Conservation (phyloP, 2,113 vertebrate genomes). For the Hemibagrus wyckioides region DNA sequence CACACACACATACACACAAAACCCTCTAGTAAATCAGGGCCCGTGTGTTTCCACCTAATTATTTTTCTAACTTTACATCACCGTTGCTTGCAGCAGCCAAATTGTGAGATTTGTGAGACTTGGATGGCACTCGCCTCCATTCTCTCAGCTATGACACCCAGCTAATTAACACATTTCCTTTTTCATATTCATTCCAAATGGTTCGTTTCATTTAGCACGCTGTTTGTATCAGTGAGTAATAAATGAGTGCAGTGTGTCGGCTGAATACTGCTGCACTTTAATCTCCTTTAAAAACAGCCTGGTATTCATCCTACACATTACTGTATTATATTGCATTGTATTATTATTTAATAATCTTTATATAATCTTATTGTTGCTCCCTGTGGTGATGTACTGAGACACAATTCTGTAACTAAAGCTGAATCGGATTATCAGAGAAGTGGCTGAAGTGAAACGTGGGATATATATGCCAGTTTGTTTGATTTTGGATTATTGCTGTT, state of each 20-base stretch:
- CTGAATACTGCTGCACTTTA: not conserved
- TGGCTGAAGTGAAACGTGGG: not conserved
- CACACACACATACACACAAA: not conserved
- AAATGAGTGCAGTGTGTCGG: not conserved
- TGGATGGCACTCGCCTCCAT: not conserved
- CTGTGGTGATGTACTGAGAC: not conserved
- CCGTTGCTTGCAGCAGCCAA: not conserved
- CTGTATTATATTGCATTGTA: no score
- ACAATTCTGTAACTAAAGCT: not conserved
- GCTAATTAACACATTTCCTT: not conserved
- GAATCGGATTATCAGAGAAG: not conserved
- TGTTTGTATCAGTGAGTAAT: not conserved
- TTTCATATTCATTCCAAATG: not conserved
- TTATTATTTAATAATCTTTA: not conserved
- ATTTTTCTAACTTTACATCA: not conserved
- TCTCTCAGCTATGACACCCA: not conserved
- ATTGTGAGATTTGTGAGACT: slow-evolving; percentile 10
- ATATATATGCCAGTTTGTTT: not conserved
- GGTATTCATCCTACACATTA: not conserved
- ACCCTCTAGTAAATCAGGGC: not conserved
- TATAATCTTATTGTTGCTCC: not conserved
- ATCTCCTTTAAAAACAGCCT: not conserved
- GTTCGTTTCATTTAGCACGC: not conserved
- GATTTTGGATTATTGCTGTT: not conserved
- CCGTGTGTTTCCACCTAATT: not conserved